These are phyloP conservation scores for Propithecus perrieri DNA, from an alignment of 2,797 vertebrate genomes.

Conservation along the genomic window DNA sequence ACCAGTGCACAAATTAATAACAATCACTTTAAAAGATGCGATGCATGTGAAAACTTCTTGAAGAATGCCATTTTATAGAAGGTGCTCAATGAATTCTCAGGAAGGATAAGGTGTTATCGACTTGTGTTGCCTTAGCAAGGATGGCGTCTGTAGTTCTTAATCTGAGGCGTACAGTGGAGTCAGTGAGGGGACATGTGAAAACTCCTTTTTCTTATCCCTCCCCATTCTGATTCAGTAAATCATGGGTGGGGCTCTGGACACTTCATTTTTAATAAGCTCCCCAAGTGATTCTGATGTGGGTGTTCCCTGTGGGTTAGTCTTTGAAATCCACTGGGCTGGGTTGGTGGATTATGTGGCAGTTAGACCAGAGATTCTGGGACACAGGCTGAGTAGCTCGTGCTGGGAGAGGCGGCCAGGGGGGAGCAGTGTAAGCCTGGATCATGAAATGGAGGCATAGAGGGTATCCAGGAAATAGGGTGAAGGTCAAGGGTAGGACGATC, in stretches of 20 bases:
- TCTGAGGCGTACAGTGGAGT: not conserved
- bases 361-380: not conserved
- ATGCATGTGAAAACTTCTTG: not conserved
- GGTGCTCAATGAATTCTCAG: not conserved
- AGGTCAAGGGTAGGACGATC: not conserved
- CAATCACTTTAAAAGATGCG: not conserved
- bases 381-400: not conserved
- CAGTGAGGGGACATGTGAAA: not conserved
- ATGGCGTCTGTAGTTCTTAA: not conserved
- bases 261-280: not conserved
- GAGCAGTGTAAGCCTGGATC: not conserved
- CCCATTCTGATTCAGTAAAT: not conserved
- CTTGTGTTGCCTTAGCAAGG: not conserved
- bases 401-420: not conserved
- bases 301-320: not conserved
- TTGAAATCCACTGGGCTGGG: not conserved
- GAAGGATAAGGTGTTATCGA: not conserved
- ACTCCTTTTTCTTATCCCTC: not conserved
- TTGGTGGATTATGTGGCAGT: not conserved
- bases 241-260: not conserved
- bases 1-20: not conserved
- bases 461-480: not conserved
- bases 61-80: not conserved
- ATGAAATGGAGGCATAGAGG: not conserved
- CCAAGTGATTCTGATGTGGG: not conserved